Evolutionary conservation across 1,140 invertebrate species (phyloP), one percentile per base, ranked within the genome.

Genomic region (Drosophila pectinifera): DNA sequence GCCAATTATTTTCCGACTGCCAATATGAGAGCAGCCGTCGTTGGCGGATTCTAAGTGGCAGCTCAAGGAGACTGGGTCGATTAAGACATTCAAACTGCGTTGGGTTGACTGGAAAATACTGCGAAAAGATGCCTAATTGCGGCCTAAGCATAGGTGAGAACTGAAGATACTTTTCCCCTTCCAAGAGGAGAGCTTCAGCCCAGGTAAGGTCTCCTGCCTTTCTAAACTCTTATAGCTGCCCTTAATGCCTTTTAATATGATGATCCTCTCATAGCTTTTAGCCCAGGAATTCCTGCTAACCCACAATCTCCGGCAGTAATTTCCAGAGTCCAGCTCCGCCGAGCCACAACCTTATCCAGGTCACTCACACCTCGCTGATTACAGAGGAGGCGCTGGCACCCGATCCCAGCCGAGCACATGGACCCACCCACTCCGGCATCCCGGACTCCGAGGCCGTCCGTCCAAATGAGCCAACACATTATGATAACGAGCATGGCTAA

Each of bases 401-500:
- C 38, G 62, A 65, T 72, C 26, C 26, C 0, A 8, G 28, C 26
- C 46, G 18, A 16, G 70, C 72, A 28, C 61, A 46, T 28, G 73
- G 61, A 67, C 64, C 58, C 73, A 46, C 73, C 73, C 39, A 65
- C 57, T 45, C 48, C 48, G 34, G 31, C 20, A 13, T n/a, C 20
- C 26, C 5, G 14, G 36, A 5, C 24, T 64, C 56, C 63, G 53
- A 54, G 34, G 62, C 59, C 73, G 65, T 59, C 77, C 42, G 24
- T 34, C 36, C 51, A 72, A 84, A 85, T 84, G 73, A 64, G 45
- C 18, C 77, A 75, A 83, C 83, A 89, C 84, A 89, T 86, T 86
- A 86, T 89, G 84, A 83, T 86, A 86, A 86, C 84, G 83, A 89
- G 83, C 83, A 72, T 88, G 84, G 62, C 75, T 77, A 76, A 85